Evolutionary conservation across 2,888 invertebrate species (phyloP).

Genomic region (Tetrapedia diversipes): DNA sequence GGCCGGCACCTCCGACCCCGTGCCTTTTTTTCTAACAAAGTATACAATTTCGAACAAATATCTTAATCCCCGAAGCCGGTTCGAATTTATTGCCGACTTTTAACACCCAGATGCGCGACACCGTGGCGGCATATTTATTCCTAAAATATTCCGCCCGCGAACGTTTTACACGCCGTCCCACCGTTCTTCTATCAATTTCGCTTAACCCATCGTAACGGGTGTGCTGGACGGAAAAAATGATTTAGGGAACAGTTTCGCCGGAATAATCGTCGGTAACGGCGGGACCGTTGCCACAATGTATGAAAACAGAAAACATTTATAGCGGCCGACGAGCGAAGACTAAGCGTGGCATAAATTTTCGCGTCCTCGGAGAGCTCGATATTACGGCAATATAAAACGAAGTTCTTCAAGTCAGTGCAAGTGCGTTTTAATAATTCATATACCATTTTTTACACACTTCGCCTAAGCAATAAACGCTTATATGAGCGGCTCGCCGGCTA

Average conservation of each 20-base stretch:
- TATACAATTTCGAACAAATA: conserved; percentile 64
- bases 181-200: conserved; percentile 1
- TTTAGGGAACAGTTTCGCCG: background rate
- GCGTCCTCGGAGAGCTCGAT: background rate
- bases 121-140: conserved; percentile 33
- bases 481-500: background rate
- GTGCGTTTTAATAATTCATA: conserved; percentile 40
- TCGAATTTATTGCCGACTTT: conserved; percentile 50
- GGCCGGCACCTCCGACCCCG: background rate
- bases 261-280: background rate
- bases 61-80: conserved; percentile 47
- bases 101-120: conserved; percentile 53
- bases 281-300: conserved; percentile 1
- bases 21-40: conserved; percentile 52
- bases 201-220: background rate
- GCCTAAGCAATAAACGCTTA: conserved; percentile 31
- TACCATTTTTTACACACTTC: conserved; percentile 22
- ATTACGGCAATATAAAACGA: conserved; percentile 15
- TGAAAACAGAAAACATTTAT: conserved; percentile 2
- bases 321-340: background rate
- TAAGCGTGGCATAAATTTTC: conserved; percentile 26
- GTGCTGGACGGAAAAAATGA: background rate
- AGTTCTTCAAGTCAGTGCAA: conserved; percentile 15
- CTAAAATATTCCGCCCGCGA: conserved; percentile 22
- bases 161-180: background rate